These are phyloP conservation scores for Trichomalopsis sarcophagae DNA, from an alignment of 1,140 invertebrate genomes.

Conservation along the genomic window DNA sequence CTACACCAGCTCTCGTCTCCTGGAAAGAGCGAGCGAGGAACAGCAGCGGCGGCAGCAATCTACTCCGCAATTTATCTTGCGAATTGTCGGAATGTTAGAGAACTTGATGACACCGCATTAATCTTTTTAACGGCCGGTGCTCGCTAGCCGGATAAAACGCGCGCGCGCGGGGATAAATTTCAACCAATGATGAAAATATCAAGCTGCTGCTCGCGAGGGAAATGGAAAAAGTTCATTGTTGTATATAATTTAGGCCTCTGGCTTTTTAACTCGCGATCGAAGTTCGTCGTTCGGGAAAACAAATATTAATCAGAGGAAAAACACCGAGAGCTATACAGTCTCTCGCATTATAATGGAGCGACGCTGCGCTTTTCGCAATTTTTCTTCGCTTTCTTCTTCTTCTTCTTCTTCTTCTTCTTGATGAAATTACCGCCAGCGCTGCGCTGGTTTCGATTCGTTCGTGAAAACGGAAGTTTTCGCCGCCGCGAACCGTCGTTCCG, in stretches of 20 bases:
- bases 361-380: background rate
- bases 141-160: conserved; percentile 14
- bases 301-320: conserved; percentile 21
- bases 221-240: conserved; percentile 49
- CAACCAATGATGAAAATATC: conserved; percentile 24
- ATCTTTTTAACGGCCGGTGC: conserved; percentile 41
- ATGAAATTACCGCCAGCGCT: conserved; percentile 66
- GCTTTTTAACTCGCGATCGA: background rate
- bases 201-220: conserved; percentile 17
- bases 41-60: conserved; percentile 31
- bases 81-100: conserved; percentile 49
- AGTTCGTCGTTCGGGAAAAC: conserved; percentile 5
- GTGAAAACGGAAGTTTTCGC: conserved; percentile 66
- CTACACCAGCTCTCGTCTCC: conserved; percentile 27
- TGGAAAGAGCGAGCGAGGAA: background rate
- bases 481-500: background rate
- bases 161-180: background rate
- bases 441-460: conserved; percentile 61
- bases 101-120: conserved; percentile 49
- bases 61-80: conserved; percentile 50
- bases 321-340: background rate
- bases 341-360: conserved; percentile 62
- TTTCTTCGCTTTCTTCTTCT: background rate
- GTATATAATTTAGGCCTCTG: background rate
- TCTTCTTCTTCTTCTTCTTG: conserved; percentile 47